A percentile compares a stretch with the other conserved stretches of the same genome.
phyloP scores from a whole-genome alignment of 2,797 vertebrate species.

The Petrocephalus sullivani region DNA sequence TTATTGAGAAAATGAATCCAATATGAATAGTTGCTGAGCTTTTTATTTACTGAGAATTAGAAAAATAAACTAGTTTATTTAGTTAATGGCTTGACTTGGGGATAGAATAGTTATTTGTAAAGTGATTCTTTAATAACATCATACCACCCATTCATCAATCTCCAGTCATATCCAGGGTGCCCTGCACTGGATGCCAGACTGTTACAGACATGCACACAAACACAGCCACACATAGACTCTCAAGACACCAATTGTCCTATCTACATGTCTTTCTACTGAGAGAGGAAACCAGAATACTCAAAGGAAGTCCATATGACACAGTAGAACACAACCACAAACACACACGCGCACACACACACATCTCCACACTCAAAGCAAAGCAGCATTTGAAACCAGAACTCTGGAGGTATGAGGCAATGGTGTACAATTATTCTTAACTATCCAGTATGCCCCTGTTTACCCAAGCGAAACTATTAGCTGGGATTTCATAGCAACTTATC shows the following conservation, averaged over 20 bases:
- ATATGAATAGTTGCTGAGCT: not conserved
- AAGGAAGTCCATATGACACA: not conserved
- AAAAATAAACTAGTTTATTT: not conserved
- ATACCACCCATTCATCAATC: not conserved
- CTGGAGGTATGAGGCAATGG: not conserved
- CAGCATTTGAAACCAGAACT: not conserved
- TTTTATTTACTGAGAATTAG: not conserved
- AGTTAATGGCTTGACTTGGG: not conserved
- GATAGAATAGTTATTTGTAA: not conserved
- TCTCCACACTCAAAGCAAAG: not conserved
- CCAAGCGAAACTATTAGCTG: too few species aligned
- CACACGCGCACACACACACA: not conserved
- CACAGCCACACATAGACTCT: not conserved
- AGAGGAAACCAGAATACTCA: not conserved
- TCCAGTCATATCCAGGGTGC: not conserved
- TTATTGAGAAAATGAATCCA: not conserved
- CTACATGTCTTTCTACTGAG: not conserved
- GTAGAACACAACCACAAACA: not conserved
- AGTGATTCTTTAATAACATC: not conserved
- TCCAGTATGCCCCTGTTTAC: too few species aligned
- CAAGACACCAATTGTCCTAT: not conserved
- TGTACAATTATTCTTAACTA: not conserved
- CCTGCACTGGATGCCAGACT: not conserved
- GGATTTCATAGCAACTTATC: too few species aligned
- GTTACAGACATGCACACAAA: not conserved